Base-by-base conservation (phyloP, 35 echinoderm and acorn worm genomes). In the Patiria miniata region DNA sequence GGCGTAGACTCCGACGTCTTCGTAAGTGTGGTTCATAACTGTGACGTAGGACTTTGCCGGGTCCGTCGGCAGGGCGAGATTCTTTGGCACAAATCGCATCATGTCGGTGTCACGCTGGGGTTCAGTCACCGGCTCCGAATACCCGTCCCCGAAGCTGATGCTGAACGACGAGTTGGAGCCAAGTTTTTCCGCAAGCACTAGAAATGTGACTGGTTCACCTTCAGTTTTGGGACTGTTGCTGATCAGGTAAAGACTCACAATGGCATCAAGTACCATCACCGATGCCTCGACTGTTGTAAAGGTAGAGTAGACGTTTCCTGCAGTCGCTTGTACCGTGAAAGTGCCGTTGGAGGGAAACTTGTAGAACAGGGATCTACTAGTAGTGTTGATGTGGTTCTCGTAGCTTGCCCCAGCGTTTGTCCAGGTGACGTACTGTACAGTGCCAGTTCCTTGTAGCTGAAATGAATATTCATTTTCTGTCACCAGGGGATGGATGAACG, bases 91-190 rank as follows among this genome's bases (percentile, higher is more conserved):
- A 40, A 80, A 91, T n/a, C 61, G 37, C 30, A 16, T 52, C 2
- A 93, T 60, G 12, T 51, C 53, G 21, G 39, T 10, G 18, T 87
- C 40, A 34, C 29, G 90, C 30, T 57, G 21, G 32, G 84, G 85
- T 42, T 61, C 61, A 22, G 69, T n/a, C 21, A 93, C 29, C 23
- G 36, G 28, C 19, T 55, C 23, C 0, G 68, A 33, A 19, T 55
- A 40, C 1, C 95, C 95, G 79, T 97, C 95, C 9, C 95, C 95
- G 84, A 77, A 87, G 50, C 87, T 78, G 0, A 97, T 30, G 19
- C 16, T 78, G 77, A 78, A 97, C 0, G 32, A 52, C 3, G 95
- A 78, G 44, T 88, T 82, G 1, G 79, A 84, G 23, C 95, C 95
- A 9, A 91, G 36, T 36, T 77, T 61, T 78, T 85, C 38, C 9